A percentile compares a stretch with the other conserved stretches of the same genome.
These are phyloP conservation scores for Chrysogorgia sp. DNA, from an alignment of 92 coral and sea anemone species.

Conservation along the genomic window DNA sequence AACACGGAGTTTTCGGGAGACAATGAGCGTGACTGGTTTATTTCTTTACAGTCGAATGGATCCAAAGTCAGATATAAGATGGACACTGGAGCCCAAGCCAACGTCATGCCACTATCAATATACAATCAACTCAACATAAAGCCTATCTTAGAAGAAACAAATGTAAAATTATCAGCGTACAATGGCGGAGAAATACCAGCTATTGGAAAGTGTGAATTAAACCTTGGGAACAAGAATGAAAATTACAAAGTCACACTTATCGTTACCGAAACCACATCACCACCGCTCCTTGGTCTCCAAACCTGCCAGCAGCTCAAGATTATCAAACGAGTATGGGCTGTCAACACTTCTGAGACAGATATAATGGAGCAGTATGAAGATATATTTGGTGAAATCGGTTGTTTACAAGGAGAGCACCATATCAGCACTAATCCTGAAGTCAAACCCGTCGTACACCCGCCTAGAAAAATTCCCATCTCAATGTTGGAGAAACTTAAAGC, in stretches of 20 bases:
- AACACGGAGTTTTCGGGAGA: no score
- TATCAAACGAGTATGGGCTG: no score
- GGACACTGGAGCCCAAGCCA: no score
- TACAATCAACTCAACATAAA: neutral
- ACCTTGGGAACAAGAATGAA: neutral
- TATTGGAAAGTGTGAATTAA: slow-evolving; percentile 10
- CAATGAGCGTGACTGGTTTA: no score
- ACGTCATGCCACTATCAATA: neutral
- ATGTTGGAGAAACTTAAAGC: no score
- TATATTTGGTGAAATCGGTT: no score
- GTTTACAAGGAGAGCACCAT: slow-evolving; percentile 9
- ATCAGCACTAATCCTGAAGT: neutral
- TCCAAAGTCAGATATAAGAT: no score
- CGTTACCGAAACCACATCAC: neutral
- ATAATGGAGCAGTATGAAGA: neutral
- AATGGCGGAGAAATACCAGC: slow-evolving; percentile 12
- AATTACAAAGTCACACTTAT: neutral
- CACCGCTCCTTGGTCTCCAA: no score
- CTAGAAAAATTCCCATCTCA: no score
- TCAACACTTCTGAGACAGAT: neutral
- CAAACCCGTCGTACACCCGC: no score
- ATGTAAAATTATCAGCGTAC: neutral
- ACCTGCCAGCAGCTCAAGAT: no score
- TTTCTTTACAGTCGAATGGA: no score
- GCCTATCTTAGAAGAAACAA: neutral